Conservation (phyloP, 2,113 vertebrate genomes). For the Smithornis capensis region DNA sequence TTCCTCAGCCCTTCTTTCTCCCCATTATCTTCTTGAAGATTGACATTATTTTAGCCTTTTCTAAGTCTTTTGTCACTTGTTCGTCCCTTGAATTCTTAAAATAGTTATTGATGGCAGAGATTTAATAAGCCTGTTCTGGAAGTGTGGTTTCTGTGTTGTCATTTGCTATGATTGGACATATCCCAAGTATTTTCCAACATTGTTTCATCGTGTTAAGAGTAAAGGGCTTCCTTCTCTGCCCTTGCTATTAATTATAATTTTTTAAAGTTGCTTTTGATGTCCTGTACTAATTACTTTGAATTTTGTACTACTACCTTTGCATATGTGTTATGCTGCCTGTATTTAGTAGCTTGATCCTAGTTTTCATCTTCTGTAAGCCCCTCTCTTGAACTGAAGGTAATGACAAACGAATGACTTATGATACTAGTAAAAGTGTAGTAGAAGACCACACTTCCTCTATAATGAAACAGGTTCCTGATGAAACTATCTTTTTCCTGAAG, state of each 20-base stretch:
- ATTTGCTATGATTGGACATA: neutral
- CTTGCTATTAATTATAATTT: neutral
- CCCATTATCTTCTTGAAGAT: neutral
- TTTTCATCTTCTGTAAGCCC: neutral
- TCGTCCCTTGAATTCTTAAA: neutral
- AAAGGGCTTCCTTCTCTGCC: neutral
- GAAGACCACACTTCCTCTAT: neutral
- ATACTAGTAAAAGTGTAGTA: neutral
- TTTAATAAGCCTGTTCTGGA: neutral
- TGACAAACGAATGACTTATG: neutral
- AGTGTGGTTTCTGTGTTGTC: neutral
- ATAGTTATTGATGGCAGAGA: neutral
- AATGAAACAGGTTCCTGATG: neutral
- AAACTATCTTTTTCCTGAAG: neutral
- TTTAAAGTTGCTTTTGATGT: neutral
- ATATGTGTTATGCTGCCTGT: neutral
- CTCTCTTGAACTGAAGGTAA: neutral
- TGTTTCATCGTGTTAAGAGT: neutral
- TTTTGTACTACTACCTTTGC: neutral
- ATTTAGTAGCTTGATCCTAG: neutral
- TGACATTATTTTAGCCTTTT: neutral
- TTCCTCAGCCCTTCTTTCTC: neutral
- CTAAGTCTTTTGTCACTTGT: neutral
- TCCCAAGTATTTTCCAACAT: neutral
- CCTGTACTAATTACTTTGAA: neutral